Evolutionary conservation across 2,888 invertebrate genomes (phyloP), one percentile per base, ranked within the genome.

Genomic region (Isotomurus palustris): DNA sequence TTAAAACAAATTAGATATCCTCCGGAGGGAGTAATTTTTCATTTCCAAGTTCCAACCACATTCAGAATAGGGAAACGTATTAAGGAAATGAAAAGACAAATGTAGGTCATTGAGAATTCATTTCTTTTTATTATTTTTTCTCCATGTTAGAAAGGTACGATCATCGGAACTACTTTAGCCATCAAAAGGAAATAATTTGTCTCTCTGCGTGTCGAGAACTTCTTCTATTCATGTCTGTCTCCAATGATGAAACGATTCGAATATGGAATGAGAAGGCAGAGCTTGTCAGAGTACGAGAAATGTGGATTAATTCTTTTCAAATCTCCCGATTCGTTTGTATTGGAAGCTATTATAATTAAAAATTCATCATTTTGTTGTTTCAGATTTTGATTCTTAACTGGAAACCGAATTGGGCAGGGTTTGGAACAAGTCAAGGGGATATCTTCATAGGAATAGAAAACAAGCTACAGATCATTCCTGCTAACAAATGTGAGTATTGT

Each of bases 191-290:
- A 44, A 62, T 70, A 17, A 10, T 70, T 3, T 64, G 65, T 2
- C 47, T 70, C 17, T 67, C 67, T 17, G 62, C 62, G 2, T 56
- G 56, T 10, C 45, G 47, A 28, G 58, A 62, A n/a, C 40, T 70
- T 3, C 56, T 56, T n/a, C 35, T 70, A 8, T 70, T 70, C 45
- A 69, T 68, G 28, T 62, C 67, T 12, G 54, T 68, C 8, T 64
- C 64, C 1, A 22, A 65, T 43, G 70, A 70, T 55, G 67, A 67
- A 28, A 69, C 67, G 2, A 53, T 70, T 25, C 56, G 67, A 12
- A 60, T 70, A 17, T 69, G 70, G 65, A 65, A 57, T 56, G 58
- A 66, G 1, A 64, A 62, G 22, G 65, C 65, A 48, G 66, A 68
- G 25, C 56, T 69, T 1, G 50, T 69, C 48, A 57, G 68, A 27